Evolutionary conservation across 2,113 vertebrate species (phyloP).

Genomic region (Hirundichthys speculiger): DNA sequence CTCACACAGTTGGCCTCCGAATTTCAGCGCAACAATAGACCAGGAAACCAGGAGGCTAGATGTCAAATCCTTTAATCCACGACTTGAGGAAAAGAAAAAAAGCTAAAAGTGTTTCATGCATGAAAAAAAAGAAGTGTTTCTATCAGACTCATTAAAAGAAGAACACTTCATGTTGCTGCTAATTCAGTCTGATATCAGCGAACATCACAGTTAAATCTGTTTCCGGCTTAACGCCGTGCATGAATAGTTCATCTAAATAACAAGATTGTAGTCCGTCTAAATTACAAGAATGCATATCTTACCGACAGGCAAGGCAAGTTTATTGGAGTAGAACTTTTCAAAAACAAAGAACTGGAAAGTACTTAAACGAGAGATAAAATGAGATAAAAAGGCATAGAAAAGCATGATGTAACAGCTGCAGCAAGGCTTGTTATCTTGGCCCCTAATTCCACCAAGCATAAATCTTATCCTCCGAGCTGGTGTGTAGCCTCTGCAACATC

Average conservation of each 20-base stretch:
- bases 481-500: too few relatives aligned
- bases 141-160: background rate
- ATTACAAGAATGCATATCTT: background rate
- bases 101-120: conserved; percentile 28
- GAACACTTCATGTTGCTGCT: background rate
- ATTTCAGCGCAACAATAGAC: conserved; percentile 56
- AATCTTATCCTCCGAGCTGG: too few relatives aligned
- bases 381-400: too few relatives aligned
- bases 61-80: conserved; percentile 54
- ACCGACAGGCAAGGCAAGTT: background rate
- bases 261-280: too few relatives aligned
- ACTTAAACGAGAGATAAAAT: too few relatives aligned
- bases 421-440: too few relatives aligned
- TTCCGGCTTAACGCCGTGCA: background rate
- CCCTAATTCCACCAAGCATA: too few relatives aligned
- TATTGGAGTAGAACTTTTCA: too few relatives aligned
- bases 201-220: conserved; percentile 3
- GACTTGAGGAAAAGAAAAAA: conserved; percentile 47
- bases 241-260: background rate
- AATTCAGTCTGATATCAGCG: background rate
- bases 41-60: conserved; percentile 7
- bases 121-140: conserved; percentile 25
- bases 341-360: too few relatives aligned
- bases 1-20: conserved; percentile 48
- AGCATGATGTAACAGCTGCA: too few relatives aligned